A percentile compares a stretch with the other conserved stretches of the same genome.
Evolutionary conservation across 2,113 vertebrate genomes (phyloP).

Genomic region (Saccopteryx bilineata): DNA sequence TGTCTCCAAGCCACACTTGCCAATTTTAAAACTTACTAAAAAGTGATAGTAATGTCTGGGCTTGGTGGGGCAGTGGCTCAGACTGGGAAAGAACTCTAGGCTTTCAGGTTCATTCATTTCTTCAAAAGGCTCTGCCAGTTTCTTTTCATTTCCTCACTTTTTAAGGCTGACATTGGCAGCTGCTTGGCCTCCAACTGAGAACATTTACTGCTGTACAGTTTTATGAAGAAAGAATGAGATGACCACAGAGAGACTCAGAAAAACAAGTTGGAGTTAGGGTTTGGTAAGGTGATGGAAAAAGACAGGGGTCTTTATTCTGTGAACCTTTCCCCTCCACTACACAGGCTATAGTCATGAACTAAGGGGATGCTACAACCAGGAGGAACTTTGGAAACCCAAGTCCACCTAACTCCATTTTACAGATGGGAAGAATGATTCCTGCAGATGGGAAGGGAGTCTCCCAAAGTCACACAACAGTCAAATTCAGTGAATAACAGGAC

Average conservation of each 20-base stretch:
- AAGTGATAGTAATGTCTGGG: neutral
- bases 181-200: neutral
- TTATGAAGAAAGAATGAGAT: slow-evolving; percentile 41
- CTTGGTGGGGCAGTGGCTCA: neutral
- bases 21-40: slow-evolving; percentile 29
- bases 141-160: neutral
- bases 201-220: neutral
- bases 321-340: neutral
- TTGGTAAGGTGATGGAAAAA: neutral
- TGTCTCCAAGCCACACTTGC: neutral
- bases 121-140: neutral
- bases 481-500: neutral
- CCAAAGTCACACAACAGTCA: slow-evolving; percentile 10
- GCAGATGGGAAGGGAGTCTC: slow-evolving; percentile 3
- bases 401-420: neutral
- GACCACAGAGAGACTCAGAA: neutral
- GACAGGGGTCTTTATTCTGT: neutral
- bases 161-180: neutral
- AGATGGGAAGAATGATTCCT: neutral
- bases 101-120: neutral
- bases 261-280: neutral
- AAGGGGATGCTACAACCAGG: slow-evolving; percentile 12
- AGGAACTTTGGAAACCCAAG: neutral
- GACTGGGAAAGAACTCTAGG: neutral
- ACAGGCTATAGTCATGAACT: neutral